Conservation (phyloP, 2,113 vertebrate genomes). For the Caretta caretta region DNA sequence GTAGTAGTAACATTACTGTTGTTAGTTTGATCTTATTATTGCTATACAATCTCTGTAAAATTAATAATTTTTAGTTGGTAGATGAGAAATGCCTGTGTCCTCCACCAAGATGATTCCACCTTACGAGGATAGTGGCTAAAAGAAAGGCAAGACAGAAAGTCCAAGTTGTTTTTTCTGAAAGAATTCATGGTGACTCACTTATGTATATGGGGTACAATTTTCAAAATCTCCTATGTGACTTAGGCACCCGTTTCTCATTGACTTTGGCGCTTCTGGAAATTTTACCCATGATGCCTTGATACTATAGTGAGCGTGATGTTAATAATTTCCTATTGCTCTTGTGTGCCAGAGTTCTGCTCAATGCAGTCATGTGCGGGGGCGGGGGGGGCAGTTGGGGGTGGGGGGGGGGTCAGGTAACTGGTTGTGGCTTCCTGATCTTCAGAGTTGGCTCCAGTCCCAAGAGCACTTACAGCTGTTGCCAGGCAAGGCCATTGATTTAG, state of each 20-base stretch:
- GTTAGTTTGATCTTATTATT: neutral
- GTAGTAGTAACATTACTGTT: neutral
- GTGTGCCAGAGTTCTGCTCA: neutral
- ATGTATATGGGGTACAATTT: neutral
- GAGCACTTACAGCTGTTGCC: neutral
- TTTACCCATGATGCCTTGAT: neutral
- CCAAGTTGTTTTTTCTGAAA: neutral
- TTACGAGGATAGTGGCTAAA: neutral
- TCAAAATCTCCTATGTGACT: neutral
- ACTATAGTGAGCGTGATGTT: neutral
- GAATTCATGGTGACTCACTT: neutral
- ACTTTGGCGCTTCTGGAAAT: neutral
- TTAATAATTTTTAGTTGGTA: neutral
- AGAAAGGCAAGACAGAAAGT: neutral
- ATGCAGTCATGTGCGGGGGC: too few species aligned
- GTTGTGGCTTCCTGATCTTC: neutral
- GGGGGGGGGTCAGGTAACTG: neutral
- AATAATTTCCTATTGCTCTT: neutral
- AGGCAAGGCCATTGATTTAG: neutral
- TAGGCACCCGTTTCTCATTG: neutral
- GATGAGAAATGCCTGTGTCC: neutral
- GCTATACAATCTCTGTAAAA: neutral
- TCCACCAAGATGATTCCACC: neutral
- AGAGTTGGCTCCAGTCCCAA: neutral
- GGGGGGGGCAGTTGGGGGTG: too few species aligned